phyloP scores from a whole-genome alignment of 2,797 vertebrate species.

The Vireo griseus region DNA sequence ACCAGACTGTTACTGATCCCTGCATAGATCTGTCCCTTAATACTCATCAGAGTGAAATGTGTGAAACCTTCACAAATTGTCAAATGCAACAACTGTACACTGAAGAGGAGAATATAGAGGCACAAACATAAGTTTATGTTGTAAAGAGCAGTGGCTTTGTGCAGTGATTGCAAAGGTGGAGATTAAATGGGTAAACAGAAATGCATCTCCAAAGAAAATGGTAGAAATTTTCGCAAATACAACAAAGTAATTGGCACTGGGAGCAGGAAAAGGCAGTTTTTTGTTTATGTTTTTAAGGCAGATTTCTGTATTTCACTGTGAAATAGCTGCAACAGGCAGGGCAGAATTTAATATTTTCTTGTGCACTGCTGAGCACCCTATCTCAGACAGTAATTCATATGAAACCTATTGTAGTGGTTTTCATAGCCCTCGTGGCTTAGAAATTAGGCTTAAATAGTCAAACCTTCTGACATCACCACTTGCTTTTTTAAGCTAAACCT shows the following conservation, averaged over 20 bases:
- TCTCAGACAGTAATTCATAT: neutral
- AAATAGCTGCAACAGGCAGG: neutral
- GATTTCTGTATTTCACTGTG: neutral
- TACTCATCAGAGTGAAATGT: neutral
- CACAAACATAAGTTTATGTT: fast-evolving
- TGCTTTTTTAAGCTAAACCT: neutral
- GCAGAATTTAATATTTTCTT: neutral
- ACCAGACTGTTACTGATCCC: neutral
- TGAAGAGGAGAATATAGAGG: neutral
- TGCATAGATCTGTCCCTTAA: neutral
- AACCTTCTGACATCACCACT: neutral
- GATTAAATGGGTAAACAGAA: neutral
- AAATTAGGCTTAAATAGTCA: neutral
- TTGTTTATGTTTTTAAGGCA: neutral
- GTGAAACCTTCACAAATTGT: neutral
- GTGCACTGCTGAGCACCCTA: neutral
- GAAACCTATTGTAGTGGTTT: neutral
- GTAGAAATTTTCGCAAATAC: neutral
- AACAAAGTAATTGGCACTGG: neutral
- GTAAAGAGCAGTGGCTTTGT: neutral
- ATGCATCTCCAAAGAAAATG: neutral
- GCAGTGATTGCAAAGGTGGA: neutral
- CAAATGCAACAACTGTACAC: neutral
- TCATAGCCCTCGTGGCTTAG: neutral
- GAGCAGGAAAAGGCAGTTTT: neutral